Base-by-base conservation (phyloP, 37 sponge, comb jelly and placozoan species). In the Trichoplax adhaerens region DNA sequence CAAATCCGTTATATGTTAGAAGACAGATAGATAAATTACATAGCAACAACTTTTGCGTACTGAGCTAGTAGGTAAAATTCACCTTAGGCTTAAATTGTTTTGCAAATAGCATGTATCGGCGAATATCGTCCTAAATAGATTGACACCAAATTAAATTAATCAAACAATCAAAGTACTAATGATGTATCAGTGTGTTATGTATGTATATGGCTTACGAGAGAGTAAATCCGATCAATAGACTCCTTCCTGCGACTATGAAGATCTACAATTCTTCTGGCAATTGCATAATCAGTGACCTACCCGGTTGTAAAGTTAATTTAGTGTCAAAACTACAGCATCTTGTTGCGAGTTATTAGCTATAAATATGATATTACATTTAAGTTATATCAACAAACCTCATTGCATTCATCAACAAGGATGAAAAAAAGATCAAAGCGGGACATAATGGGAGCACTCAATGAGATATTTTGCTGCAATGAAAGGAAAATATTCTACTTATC, bases 381-480 rank as follows among this genome's bases (percentile, higher is more conserved):
- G 48, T 67, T 10, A 8, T 52, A 10, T 8, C 5, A 63, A 72
- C 2, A 46, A 6, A 84, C 95, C 81, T 97, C 99, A 65, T 97
- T 97, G 67, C 93, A 92, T 60, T 97, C 99, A 70, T 97, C 99
- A 5, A 97, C 82, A 63, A 97, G 81, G 47, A 97, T 79, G 65
- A 97, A 97, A 85, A 97, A 97, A 10, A 97, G 83, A 56, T 97
- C 99, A 82, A 97, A 97, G 54, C 95, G 68, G 58, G 53, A 66
- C 49, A 12, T 7, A 72, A 97, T 91, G 68, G 99, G 99, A 55
- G 99, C 99, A 12, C 80, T 77, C 56, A 97, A 76, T 53, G 86
- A 62, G 52, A 97, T 84, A 76, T 97, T 97, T 78, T 97, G 99
- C 90, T 90, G 77, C 5, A 73, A 51, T 47, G 6, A 8, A 71